These are phyloP conservation scores for Ptychochromis oligacanthus DNA, from an alignment of 2,113 vertebrate species.

Conservation along the genomic window DNA sequence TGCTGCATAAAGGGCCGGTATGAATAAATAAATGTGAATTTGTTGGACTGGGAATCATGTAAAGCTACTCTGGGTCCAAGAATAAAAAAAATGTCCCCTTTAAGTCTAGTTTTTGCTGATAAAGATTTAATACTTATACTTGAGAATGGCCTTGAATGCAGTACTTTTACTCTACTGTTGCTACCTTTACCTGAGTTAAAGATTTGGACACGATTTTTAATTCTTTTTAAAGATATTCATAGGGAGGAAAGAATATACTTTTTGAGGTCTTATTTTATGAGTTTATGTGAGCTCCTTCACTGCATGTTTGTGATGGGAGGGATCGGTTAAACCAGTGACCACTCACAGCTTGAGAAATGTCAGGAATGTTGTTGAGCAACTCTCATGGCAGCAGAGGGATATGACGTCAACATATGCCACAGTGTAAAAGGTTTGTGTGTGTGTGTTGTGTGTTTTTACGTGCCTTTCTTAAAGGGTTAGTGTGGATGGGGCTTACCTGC, in stretches of 20 bases:
- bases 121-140: neutral
- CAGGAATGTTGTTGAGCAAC: conserved; percentile 63
- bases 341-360: conserved; percentile 46
- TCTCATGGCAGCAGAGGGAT: conserved; percentile 12
- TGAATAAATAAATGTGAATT: neutral
- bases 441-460: neutral
- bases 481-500: neutral
- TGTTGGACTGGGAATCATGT: neutral
- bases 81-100: neutral
- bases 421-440: too few relatives aligned
- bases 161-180: neutral
- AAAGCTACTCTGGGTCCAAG: neutral
- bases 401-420: conserved; percentile 11
- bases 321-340: neutral
- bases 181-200: neutral
- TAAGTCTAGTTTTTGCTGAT: neutral
- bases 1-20: neutral
- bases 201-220: neutral
- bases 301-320: conserved; percentile 50
- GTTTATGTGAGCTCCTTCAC: neutral
- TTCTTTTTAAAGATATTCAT: neutral
- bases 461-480: neutral
- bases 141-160: neutral
- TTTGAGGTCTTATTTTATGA: neutral
- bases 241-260: neutral